Evolutionary conservation across 2,113 vertebrate genomes (phyloP), one percentile per base, ranked within the genome.

Genomic region (Sapayoa aenigma): DNA sequence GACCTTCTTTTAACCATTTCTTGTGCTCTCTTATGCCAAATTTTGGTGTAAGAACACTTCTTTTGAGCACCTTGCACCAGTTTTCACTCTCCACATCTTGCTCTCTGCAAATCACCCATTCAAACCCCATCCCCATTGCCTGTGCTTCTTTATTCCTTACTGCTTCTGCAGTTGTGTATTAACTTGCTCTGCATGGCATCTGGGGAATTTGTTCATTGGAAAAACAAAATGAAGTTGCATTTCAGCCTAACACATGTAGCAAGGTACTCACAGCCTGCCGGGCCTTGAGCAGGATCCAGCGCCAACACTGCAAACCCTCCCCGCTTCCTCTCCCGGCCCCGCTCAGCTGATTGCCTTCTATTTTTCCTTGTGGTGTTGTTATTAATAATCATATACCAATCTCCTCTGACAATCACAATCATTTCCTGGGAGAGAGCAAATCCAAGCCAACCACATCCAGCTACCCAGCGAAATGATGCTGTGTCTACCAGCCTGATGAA

Each of bases 361-460:
- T 95, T 93, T 94, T 96, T 93, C 91, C 94, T 93, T 92, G 89
- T 94, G 91, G 72, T 97, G 90, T 35, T 78, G 88, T 95, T 97
- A 94, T 95, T 96, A 95, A 95, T 95, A 93, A 95, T 91, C 92
- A 96, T 94, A 94, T 82, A 85, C 82, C 89, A 86, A 89, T 94
- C 78, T 91, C 80, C 91, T 94, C 89, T 87, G 88, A 91, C 89
- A 96, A 95, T 95, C 92, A 79, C 87, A 89, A 90, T 84, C 92
- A 90, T 96, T 94, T 95, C 93, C 94, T 94, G 89, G 90, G 96
- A 95, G 86, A 96, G 91, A 86, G 87, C 22, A 14, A 93, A 87
- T 95, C 92, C 93, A 90, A 91, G 81, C 94, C 83, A 89, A 74
- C 86, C 94, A 53, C 90, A 79, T 93, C 91, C 93, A 96, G 93